These are phyloP conservation scores for Lordiphosa andalusiaca DNA, from an alignment of 2,888 invertebrate species.

Conservation along the genomic window DNA sequence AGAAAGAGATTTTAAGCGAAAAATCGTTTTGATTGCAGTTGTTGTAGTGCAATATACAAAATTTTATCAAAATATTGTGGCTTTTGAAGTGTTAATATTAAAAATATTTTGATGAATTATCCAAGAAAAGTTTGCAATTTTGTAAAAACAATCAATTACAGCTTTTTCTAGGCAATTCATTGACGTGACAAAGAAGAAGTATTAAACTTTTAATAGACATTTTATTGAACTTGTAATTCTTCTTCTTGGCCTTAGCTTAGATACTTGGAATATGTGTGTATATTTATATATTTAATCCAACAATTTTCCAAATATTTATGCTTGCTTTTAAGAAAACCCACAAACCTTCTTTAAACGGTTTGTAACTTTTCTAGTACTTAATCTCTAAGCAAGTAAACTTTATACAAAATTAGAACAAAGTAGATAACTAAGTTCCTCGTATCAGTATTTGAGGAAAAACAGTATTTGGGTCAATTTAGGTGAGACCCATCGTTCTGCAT, in stretches of 20 bases:
- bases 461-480: conserved; percentile 1
- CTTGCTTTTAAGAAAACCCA: conserved; percentile 3
- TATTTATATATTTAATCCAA: background rate
- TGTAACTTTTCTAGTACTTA: conserved; percentile 9
- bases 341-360: conserved; percentile 5
- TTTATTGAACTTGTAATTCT: background rate
- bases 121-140: background rate
- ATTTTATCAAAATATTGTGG: conserved; percentile 78
- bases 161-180: conserved; percentile 10
- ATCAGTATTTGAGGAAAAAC: background rate
- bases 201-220: background rate
- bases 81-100: conserved; percentile 33
- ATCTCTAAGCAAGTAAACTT: conserved; percentile 12
- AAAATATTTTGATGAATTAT: conserved; percentile 15
- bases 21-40: conserved; percentile 78
- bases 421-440: conserved; percentile 9
- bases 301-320: conserved; percentile 38
- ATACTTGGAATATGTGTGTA: conserved; percentile 29
- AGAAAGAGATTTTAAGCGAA: conserved; percentile 79
- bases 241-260: conserved; percentile 11
- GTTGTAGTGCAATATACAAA: conserved; percentile 11
- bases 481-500: too few relatives aligned
- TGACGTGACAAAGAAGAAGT: conserved; percentile 16
- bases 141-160: background rate
- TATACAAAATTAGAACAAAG: conserved; percentile 15